These are phyloP conservation scores for Xenotilapia longispinis DNA, from an alignment of 2,113 vertebrate species.

Conservation along the genomic window DNA sequence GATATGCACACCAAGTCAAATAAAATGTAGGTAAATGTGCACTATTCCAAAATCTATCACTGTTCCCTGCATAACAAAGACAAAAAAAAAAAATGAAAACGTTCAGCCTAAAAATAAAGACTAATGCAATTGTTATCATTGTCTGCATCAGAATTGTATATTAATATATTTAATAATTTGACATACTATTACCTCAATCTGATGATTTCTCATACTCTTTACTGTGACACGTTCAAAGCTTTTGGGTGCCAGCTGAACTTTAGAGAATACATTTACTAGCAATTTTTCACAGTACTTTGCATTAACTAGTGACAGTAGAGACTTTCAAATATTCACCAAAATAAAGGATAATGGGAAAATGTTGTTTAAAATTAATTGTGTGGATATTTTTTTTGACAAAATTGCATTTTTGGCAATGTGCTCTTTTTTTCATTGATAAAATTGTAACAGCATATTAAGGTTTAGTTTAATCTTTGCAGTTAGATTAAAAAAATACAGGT, in stretches of 20 bases:
- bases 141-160: background rate
- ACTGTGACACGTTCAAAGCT: slow-evolving; percentile 16
- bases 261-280: background rate
- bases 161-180: background rate
- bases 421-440: background rate
- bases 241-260: slow-evolving; percentile 21
- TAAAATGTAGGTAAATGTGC: background rate
- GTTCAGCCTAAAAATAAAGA: background rate
- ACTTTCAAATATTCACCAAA: background rate
- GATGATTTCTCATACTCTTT: background rate
- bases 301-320: background rate
- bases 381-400: background rate
- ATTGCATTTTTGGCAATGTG: background rate
- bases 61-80: background rate
- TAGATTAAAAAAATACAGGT: background rate
- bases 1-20: background rate
- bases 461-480: background rate
- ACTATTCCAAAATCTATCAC: background rate
- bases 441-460: background rate
- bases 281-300: slow-evolving; percentile 3
- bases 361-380: background rate
- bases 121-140: background rate
- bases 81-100: background rate
- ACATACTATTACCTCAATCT: background rate
- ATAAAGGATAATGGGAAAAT: background rate